Evolutionary conservation across 2,797 vertebrate genomes (phyloP).

Genomic region (Chaetophractus vellerosus): DNA sequence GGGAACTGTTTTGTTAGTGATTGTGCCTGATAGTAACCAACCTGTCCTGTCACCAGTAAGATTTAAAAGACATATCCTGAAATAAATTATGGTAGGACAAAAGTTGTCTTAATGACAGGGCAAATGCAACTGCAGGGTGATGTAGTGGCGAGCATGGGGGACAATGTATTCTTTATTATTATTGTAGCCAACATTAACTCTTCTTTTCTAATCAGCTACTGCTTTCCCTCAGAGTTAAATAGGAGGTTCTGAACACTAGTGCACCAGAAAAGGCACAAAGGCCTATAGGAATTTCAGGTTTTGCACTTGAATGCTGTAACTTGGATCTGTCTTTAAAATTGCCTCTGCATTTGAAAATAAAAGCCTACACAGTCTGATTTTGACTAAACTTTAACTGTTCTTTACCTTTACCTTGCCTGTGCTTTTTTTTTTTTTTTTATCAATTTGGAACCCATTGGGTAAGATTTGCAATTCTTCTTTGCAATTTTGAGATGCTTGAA

Average conservation of each 20-base stretch:
- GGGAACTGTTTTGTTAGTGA: constrained; percentile 46
- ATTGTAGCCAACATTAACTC: background rate
- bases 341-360: background rate
- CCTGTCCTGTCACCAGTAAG: background rate
- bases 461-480: constrained; percentile 24
- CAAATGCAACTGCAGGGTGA: background rate
- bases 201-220: background rate
- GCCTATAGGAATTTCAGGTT: background rate
- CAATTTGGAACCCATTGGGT: background rate
- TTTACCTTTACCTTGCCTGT: background rate
- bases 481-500: constrained; percentile 27
- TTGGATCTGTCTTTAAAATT: background rate
- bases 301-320: background rate
- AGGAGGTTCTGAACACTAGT: background rate
- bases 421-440: background rate
- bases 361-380: background rate
- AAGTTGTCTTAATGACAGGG: background rate
- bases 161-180: background rate
- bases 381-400: background rate
- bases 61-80: constrained; percentile 39
- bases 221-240: background rate
- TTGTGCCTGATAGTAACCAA: constrained; percentile 46
- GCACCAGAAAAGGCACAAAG: background rate
- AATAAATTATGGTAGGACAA: background rate
- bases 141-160: background rate